phyloP scores from a whole-genome alignment of 1,140 invertebrate genomes.

The Hyposmocoma kahamanoa region DNA sequence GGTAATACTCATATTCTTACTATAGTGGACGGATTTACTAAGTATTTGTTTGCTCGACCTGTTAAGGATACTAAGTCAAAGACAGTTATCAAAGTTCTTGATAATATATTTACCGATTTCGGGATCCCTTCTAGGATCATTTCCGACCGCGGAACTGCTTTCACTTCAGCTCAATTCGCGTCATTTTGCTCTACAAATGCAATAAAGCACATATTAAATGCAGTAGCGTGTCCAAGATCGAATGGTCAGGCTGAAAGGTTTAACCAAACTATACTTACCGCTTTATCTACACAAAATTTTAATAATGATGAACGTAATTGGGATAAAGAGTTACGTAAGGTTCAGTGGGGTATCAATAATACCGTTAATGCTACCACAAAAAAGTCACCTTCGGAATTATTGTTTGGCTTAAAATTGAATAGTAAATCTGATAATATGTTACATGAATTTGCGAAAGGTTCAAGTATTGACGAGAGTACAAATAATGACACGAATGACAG shows the following conservation, averaged over 20 bases:
- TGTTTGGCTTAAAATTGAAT: background rate
- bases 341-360: slow-evolving; percentile 11
- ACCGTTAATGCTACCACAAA: slow-evolving; percentile 3
- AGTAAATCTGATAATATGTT: background rate
- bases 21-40: background rate
- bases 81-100: background rate
- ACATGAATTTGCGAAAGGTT: background rate
- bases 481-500: background rate
- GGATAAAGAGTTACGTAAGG: slow-evolving; percentile 1
- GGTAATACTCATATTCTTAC: background rate
- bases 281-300: slow-evolving; percentile 4
- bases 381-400: background rate
- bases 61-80: background rate
- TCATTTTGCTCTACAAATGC: background rate
- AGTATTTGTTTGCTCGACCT: background rate
- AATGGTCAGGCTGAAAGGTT: slow-evolving; percentile 11
- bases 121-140: slow-evolving; percentile 2
- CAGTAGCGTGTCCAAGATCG: slow-evolving; percentile 7
- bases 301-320: slow-evolving; percentile 4
- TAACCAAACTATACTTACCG: slow-evolving; percentile 3
- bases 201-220: slow-evolving; percentile 8
- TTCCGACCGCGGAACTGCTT: slow-evolving; percentile 1
- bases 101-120: slow-evolving; percentile 3
- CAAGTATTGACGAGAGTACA: background rate
- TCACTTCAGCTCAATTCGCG: slow-evolving; percentile 1